Base-by-base conservation (phyloP, 2,113 vertebrate species). In the Menidia beryllina region DNA sequence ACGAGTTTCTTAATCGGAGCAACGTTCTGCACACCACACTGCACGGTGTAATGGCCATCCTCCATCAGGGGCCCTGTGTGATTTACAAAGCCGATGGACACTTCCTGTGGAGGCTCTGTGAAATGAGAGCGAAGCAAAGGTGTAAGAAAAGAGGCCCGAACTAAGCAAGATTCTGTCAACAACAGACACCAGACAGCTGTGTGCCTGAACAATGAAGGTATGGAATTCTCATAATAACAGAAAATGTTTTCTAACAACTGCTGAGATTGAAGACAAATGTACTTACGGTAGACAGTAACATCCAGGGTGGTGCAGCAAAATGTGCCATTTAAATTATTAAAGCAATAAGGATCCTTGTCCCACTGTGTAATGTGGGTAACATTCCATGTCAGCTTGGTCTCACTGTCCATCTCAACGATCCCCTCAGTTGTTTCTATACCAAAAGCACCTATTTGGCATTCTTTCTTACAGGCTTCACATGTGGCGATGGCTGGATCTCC, bases 81-180 rank as follows among this genome's bases (percentile, higher is more conserved):
- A n/a, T 57, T n/a, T 0, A 1, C 1, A 19, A 77, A 36, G 26
- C 61, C 57, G 55, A 89, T 1, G 24, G 75, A 63, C 7, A 91
- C 86, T 1, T 2, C 49, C 20, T 77, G 7, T 62, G 91, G 88
- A 77, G 23, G 45, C 26, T 88, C 90, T 92, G 83, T 13, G 52
- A 41, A 55, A 51, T 9, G 26, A 51, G 7, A 36, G 7, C 48
- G 3, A 60, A 24, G 8, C 3, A 58, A 13, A 51, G 3, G 24
- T 5, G 25, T 62, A 47, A 24, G 38, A 11, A 17, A 8, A 26
- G 10, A 25, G 3, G 17, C 17, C 2, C 15, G 43, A 2, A 57
- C 4, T 5, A 58, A 21, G 21, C 1, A 6, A 3, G 7, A 14
- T 3, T 19, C 0, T 9, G 7, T 49, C 13, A 36, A 13, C 24